These are phyloP conservation scores for Halotydeus destructor DNA, from an alignment of 1,140 invertebrate species.

Conservation along the genomic window DNA sequence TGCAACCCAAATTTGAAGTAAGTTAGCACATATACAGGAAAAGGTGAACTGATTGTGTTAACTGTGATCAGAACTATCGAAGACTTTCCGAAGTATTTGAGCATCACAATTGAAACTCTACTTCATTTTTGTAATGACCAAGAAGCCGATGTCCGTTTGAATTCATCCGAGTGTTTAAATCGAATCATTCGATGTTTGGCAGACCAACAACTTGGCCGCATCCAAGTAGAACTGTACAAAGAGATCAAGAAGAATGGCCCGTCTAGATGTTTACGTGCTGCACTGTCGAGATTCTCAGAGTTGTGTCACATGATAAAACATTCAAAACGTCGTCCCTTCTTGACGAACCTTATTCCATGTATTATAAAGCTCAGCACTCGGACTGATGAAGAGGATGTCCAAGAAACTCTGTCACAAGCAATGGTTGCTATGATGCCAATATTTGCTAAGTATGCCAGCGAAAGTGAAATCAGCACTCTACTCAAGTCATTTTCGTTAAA, in stretches of 20 bases:
- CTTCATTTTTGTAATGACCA: slow-evolving; percentile 46
- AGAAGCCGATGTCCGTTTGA: slow-evolving; percentile 51
- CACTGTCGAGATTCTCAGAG: slow-evolving; percentile 48
- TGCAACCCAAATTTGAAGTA: slow-evolving; percentile 32
- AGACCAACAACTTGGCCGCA: slow-evolving; percentile 40
- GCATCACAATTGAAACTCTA: slow-evolving; percentile 44
- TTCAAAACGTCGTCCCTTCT: slow-evolving; percentile 49
- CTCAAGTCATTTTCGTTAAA: slow-evolving; percentile 42
- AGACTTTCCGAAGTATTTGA: slow-evolving; percentile 43
- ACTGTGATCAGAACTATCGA: slow-evolving; percentile 20
- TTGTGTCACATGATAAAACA: slow-evolving; percentile 39
- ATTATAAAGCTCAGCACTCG: slow-evolving; percentile 40
- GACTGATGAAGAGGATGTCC: slow-evolving; percentile 40
- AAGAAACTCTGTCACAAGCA: slow-evolving; percentile 44
- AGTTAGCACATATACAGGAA: not conserved
- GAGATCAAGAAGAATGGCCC: slow-evolving; percentile 56
- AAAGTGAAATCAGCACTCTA: slow-evolving; percentile 44
- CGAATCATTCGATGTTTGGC: slow-evolving; percentile 29
- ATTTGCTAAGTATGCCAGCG: slow-evolving; percentile 45
- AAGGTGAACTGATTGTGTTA: not conserved
- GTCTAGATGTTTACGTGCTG: slow-evolving; percentile 41
- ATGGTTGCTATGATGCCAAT: slow-evolving; percentile 43
- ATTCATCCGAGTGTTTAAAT: slow-evolving; percentile 56
- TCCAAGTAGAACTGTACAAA: slow-evolving; percentile 55
- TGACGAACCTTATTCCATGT: slow-evolving; percentile 46